Base-by-base conservation (phyloP, 92 coral and sea anemone species). In the Palythoa heliodiscus region DNA sequence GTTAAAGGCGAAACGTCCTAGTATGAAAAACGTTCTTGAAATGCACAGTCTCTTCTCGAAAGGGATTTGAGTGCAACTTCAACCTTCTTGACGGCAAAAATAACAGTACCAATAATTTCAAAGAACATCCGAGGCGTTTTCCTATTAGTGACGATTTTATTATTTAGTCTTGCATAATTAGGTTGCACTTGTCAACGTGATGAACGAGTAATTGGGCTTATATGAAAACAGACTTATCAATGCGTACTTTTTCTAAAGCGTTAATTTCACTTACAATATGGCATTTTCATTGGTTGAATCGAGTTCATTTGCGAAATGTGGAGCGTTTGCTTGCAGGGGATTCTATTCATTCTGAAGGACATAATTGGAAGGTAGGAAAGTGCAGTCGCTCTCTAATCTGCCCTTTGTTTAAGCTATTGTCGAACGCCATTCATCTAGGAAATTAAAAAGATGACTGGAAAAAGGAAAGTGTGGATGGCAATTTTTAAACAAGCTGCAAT, bases 401-500 rank as follows among this genome's bases (percentile, higher is more conserved):
- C 13, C 54, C 29, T 66, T 80, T 80, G 84, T 80, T 80, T 43
- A 35, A 24, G n/a, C 84, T 66, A 64, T 80, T 80, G 84, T 80
- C 48, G 73, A 67, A 61, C 75, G 61, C 74, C 74, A 80, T 80
- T 80, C 84, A 80, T 64, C 74, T 80, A 25, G 74, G 84, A 80
- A 80, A 80, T 80, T 80, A 80, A 80, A 80, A 80, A 80, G 84
- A 80, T 66, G 84, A 64, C 84, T 22, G 47, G 73, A 80, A 75
- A 80, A 70, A 60, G 69, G 72, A 80, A 80, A 80, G 84, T 67
- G 72, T 80, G 84, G 84, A 64, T 38, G 72, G 40, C 23, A 43
- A 67, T 66, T 80, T 75, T 67, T 52, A 80, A 80, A 66, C 84
- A 80, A 80, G 74, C n/a, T 43, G 75, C 43, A 80, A 80, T 80